Evolutionary conservation across 2,888 invertebrate species (phyloP).

Genomic region (Hirtodrosophila histrioides): DNA sequence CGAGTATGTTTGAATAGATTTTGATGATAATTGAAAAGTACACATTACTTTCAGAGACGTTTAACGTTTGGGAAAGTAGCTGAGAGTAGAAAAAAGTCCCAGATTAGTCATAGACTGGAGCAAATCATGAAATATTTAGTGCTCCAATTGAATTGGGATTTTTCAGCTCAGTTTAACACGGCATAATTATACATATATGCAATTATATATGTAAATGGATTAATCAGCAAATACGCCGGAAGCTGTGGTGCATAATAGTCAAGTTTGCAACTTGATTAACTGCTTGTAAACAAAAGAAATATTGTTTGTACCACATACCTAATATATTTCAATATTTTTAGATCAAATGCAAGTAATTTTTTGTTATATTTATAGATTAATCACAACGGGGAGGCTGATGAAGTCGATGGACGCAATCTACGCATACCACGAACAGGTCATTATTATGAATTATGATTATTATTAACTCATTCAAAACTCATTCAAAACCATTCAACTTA

Average conservation of each 20-base stretch:
- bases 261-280: constrained; percentile 13
- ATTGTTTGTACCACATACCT: constrained; percentile 1
- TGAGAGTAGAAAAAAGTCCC: constrained; percentile 38
- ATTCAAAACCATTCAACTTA: not conserved
- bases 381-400: constrained; percentile 30
- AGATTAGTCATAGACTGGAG: constrained; percentile 50
- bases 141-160: constrained; percentile 16
- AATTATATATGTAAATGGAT: constrained; percentile 11
- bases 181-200: not conserved
- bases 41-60: constrained; percentile 8
- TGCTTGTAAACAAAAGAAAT: constrained; percentile 25
- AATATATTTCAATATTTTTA: not conserved
- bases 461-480: not conserved
- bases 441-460: no score
- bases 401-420: constrained; percentile 32
- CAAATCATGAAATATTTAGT: not conserved
- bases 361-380: constrained; percentile 43
- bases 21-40: constrained; percentile 51
- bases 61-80: constrained; percentile 34
- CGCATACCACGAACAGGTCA: constrained; percentile 60
- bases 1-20: constrained; percentile 7
- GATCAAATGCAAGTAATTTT: constrained; percentile 6
- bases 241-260: constrained; percentile 21
- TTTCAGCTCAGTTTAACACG: not conserved
- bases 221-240: constrained; percentile 35